Evolutionary conservation across 2,888 invertebrate genomes (phyloP), one percentile per base, ranked within the genome.

Genomic region (Furcula furcula): DNA sequence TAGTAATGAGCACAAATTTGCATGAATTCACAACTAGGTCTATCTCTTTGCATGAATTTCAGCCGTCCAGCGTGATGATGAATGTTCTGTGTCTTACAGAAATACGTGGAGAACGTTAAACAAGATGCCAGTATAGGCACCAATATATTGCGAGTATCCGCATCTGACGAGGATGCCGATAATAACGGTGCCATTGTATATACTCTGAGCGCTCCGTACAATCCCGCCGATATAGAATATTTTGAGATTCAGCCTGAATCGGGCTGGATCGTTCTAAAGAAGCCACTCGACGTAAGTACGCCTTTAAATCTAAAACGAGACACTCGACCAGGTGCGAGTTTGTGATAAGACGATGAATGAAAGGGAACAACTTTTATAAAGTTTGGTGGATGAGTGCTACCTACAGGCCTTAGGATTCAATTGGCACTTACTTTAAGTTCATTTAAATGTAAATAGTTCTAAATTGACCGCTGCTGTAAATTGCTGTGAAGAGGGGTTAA

Each of bases 211-310:
- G 96, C 97, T 22, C 95, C 96, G 1, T 94, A 94, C 65, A 96
- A 97, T 78, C 94, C 95, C 7, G 93, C 94, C 33, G 96, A 97
- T 82, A 91, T 98, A 69, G 97, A 97, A 74, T 97, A 98, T 87
- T 99, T 99, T 81, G 95, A 96, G 79, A 97, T 99, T 62, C 98
- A 98, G 87, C 94, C 96, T 58, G 97, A 98, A 77, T 97, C 97
- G 65, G 98, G 98, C 73, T 98, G 98, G 97, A 98, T 98, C 74
- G 96, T 97, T 42, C 90, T 98, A 65, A 96, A 95, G 90, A 97
- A 97, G 83, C 96, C 97, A 35, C 91, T 98, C 73, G 97, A 97
- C 93, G 97, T 97, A 95, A 97, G 97, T 97, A 91, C 91, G 36
- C 55, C 59, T 51, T 64, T 31, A 40, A 34, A 51, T 48, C 34